Evolutionary conservation across 2,113 vertebrate species (phyloP).

Genomic region (Alligator mississippiensis): DNA sequence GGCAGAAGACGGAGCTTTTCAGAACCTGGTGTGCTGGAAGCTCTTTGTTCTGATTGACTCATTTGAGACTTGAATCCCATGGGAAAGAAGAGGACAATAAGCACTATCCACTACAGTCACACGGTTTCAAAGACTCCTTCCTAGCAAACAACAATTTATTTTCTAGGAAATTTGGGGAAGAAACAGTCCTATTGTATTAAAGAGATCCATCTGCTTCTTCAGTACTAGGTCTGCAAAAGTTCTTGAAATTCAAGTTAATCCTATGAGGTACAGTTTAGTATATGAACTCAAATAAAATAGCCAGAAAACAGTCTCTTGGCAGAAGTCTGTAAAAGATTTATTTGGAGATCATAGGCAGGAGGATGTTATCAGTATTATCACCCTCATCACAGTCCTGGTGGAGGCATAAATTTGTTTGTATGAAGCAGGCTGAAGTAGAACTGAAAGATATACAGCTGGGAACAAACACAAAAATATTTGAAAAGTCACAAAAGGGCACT

Average conservation of each 20-base stretch:
- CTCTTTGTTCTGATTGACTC: conserved; percentile 30
- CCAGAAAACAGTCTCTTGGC: not conserved
- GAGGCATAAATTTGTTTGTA: not conserved
- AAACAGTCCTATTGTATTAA: conserved; percentile 62
- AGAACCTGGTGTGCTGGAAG: conserved; percentile 2
- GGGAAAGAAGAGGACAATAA: conserved; percentile 15
- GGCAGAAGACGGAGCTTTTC: conserved; percentile 9
- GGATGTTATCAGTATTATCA: not conserved
- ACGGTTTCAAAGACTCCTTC: not conserved
- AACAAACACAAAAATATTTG: not conserved
- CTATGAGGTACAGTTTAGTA: not conserved
- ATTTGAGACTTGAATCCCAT: conserved; percentile 29
- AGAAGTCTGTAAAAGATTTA: not conserved
- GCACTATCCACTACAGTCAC: not conserved
- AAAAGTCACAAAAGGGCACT: not conserved
- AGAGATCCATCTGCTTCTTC: conserved; percentile 45
- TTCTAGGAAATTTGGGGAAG: conserved; percentile 42
- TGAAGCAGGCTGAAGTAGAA: not conserved
- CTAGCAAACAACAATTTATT: conserved; percentile 31
- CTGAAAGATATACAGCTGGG: not conserved
- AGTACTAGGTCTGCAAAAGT: not conserved
- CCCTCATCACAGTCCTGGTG: not conserved
- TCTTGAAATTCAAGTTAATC: not conserved
- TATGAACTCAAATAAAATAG: conserved; percentile 29
- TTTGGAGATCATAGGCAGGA: not conserved